Evolutionary conservation across 2,797 vertebrate species (phyloP).

Genomic region (Heteromormyrus szaboi): DNA sequence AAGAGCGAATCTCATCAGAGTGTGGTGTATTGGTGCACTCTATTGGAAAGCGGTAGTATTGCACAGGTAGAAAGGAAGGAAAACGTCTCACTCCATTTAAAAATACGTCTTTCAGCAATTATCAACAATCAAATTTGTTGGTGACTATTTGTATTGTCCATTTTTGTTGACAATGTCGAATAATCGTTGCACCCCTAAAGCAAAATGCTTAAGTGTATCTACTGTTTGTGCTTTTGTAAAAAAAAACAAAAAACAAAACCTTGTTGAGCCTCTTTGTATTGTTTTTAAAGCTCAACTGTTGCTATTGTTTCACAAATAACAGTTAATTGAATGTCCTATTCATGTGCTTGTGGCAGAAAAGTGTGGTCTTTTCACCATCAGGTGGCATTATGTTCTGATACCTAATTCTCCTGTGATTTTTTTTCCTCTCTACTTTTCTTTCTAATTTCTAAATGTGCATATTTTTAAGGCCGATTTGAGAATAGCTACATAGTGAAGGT

Average conservation of each 20-base stretch:
- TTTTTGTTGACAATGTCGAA: neutral
- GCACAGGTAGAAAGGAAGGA: neutral
- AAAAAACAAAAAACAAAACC: neutral
- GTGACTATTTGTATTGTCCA: neutral
- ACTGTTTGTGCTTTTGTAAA: neutral
- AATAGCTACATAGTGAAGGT: neutral
- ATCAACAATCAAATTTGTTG: neutral
- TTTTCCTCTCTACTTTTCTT: neutral
- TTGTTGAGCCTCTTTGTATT: neutral
- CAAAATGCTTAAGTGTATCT: neutral
- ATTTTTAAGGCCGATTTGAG: neutral
- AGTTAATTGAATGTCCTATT: neutral
- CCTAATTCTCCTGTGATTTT: too few species aligned
- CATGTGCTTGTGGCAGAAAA: neutral
- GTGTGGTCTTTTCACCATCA: neutral
- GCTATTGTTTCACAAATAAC: neutral
- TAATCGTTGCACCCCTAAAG: neutral
- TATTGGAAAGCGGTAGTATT: neutral
- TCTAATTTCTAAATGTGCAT: neutral
- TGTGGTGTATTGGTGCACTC: neutral
- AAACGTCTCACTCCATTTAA: neutral
- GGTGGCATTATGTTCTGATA: neutral
- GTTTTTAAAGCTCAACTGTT: constrained; percentile 9
- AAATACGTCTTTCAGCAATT: neutral
- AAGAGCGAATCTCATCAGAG: neutral